These are phyloP conservation scores for Eulemur rubriventer DNA, from an alignment of 2,797 vertebrate genomes.

Conservation along the genomic window DNA sequence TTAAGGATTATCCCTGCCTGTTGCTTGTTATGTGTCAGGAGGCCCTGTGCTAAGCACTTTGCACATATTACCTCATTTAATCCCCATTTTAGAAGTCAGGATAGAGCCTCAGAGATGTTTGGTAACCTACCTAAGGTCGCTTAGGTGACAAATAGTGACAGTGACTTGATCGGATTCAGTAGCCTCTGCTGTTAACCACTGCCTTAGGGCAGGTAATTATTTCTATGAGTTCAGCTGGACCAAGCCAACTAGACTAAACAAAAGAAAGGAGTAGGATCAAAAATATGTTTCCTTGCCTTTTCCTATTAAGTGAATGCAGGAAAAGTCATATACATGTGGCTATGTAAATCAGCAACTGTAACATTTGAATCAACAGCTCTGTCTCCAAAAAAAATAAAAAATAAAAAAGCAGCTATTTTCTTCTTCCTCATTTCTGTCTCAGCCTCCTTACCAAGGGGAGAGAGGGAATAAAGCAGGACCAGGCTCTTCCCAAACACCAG, in stretches of 20 bases:
- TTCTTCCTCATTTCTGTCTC: neutral
- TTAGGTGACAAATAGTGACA: neutral
- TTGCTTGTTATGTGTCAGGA: neutral
- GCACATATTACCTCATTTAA: constrained; percentile 2
- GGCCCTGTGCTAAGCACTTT: neutral
- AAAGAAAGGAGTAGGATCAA: neutral
- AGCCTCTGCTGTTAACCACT: neutral
- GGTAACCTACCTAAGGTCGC: neutral
- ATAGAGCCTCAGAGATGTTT: constrained; percentile 14
- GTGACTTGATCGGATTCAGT: neutral
- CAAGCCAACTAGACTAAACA: neutral
- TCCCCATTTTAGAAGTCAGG: neutral
- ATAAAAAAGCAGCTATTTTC: neutral
- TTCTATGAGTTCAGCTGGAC: neutral
- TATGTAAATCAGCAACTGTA: constrained; percentile 32
- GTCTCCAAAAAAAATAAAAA: neutral
- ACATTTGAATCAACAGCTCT: constrained; percentile 10
- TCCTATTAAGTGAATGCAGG: neutral
- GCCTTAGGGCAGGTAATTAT: neutral
- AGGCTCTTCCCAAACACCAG: neutral
- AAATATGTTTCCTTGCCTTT: constrained; percentile 39
- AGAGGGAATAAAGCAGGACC: neutral
- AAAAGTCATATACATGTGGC: neutral
- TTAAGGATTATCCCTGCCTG: neutral
- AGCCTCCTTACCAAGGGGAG: neutral